Evolutionary conservation across 2,888 invertebrate species (phyloP), one percentile per base, ranked within the genome.

Genomic region (Stenurella melanura): DNA sequence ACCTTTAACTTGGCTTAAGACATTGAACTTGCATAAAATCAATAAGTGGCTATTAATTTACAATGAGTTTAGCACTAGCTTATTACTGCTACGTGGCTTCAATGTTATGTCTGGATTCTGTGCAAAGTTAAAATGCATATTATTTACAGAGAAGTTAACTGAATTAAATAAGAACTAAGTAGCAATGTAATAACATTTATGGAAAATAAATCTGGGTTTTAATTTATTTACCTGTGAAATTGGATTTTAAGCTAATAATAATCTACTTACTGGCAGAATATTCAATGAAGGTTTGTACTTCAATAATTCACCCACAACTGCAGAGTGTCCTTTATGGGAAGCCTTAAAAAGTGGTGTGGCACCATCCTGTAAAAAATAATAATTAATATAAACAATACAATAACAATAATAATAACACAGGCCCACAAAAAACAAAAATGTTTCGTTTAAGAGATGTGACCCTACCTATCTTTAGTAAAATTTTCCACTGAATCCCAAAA

Each of bases 301-400:
- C 75, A 98, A 92, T 81, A 98, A 90, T 87, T 96, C 96, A 0
- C 93, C 93, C 0, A 97, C 95, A 2, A 98, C 97, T 11, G 95
- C 95, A 2, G 94, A 92, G 89, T 97, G 97, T 0, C 98, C 98
- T 90, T 98, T 98, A 90, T 98, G 98, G 50, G 97, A 94, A 50
- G 98, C 97, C 90, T 98, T 98, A 90, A 98, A 98, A 78, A 98
- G 90, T 1, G 98, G 96, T 0, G 97, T 98, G 54, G 97, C 97
- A 60, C 98, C 98, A 90, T 98, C 96, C 96, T 96, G 89, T 57
- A 89, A 89, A 80, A 78, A 81, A 82, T 82, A 82, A n/a, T 15
- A 50, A 50, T 50, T 50, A 50, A 50, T n/a, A n/a, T n/a, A n/a
- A n/a, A n/a, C n/a, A n/a, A n/a, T n/a, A n/a, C n/a, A n/a, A n/a